These are phyloP conservation scores for Silurus asotus DNA, from an alignment of 2,113 vertebrate genomes.

Conservation along the genomic window DNA sequence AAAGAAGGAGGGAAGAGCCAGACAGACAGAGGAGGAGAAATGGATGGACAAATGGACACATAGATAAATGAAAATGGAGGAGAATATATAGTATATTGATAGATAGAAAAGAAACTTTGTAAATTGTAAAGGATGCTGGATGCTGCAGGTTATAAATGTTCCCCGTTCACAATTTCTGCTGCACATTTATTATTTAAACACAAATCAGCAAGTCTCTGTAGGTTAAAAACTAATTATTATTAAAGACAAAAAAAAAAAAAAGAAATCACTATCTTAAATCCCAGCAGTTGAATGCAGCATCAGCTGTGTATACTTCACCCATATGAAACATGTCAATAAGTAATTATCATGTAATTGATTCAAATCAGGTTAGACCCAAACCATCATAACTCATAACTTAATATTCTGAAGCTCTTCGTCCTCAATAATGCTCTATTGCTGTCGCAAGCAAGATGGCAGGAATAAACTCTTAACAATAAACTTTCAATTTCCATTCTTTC, in stretches of 20 bases:
- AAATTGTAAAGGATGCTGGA: not conserved
- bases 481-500: conserved; percentile 73
- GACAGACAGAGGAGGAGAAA: conserved; percentile 63
- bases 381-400: conserved; percentile 57
- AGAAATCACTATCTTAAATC: conserved; percentile 6
- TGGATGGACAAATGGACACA: conserved; percentile 70
- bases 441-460: conserved; percentile 52
- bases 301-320: conserved; percentile 36
- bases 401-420: conserved; percentile 56
- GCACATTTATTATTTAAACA: not conserved
- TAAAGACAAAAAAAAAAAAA: not conserved
- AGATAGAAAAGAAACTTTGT: conserved; percentile 36
- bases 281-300: conserved; percentile 29
- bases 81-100: conserved; percentile 56
- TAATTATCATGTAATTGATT: conserved; percentile 60
- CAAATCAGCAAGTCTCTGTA: not conserved
- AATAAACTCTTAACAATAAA: conserved; percentile 64
- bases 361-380: conserved; percentile 53
- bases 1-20: conserved; percentile 70
- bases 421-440: conserved; percentile 56
- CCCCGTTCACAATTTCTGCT: not conserved
- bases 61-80: conserved; percentile 52
- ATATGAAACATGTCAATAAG: conserved; percentile 54
- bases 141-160: not conserved
- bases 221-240: not conserved